These are phyloP conservation scores for Ceyx cyanopectus DNA, from an alignment of 2,113 vertebrate species.

Conservation along the genomic window DNA sequence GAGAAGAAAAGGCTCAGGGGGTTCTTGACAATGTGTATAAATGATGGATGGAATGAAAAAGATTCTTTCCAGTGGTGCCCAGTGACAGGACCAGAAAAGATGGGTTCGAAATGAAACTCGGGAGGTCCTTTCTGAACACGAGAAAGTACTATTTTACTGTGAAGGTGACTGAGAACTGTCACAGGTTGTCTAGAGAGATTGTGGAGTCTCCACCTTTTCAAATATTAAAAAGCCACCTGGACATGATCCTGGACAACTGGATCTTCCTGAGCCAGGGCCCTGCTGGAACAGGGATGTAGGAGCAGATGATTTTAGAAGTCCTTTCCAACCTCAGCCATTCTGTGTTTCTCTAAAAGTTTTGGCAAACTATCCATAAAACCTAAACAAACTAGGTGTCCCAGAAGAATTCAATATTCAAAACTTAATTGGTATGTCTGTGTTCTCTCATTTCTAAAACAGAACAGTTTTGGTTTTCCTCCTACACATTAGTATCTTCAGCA, in stretches of 20 bases:
- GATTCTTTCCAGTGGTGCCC: background rate
- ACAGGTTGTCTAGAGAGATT: background rate
- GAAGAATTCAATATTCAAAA: background rate
- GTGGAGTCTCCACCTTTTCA: background rate
- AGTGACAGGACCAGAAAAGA: background rate
- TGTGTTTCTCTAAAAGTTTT: background rate
- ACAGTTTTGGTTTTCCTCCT: background rate
- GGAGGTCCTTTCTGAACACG: background rate
- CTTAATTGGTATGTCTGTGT: background rate
- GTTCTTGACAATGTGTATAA: background rate
- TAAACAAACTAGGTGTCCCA: background rate
- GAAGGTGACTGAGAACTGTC: background rate
- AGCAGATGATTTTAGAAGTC: background rate
- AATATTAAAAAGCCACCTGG: background rate
- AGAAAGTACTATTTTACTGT: background rate
- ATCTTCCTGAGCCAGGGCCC: background rate
- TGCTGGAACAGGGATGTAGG: background rate
- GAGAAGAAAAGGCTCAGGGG: background rate
- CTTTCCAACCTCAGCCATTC: background rate
- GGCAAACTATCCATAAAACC: background rate
- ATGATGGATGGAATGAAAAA: background rate
- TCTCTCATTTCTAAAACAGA: background rate
- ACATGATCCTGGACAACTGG: background rate
- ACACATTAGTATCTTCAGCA: background rate
- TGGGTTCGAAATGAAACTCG: background rate